Evolutionary conservation across 2,797 vertebrate species (phyloP), one percentile per base, ranked within the genome.

Genomic region (Syngnathus acus): DNA sequence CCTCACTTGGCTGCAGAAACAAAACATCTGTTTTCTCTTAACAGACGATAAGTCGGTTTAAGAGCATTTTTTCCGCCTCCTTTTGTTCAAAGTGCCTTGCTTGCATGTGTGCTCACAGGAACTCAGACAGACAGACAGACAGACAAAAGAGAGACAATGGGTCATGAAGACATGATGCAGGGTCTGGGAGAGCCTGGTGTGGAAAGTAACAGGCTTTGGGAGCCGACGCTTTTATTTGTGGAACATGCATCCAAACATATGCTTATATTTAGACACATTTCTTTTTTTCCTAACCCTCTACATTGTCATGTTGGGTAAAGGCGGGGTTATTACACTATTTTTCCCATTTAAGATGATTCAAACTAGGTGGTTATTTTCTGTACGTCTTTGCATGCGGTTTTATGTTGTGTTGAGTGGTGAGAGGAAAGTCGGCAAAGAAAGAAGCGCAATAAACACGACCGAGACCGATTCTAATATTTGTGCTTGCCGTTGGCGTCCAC

Each of bases 21-120:
- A 43, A n/a, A 19, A 23, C 86, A 89, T 90, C 84, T 90, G 87
- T 73, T 89, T 85, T 73, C 64, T 75, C 85, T 89, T 81, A 88
- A 67, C 59, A 23, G 67, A 81, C 78, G 77, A 80, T 81, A 70
- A 86, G 51, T 77, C 32, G 0, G 67, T 81, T 83, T 83, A 82
- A 74, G 72, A 78, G 82, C 68, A 76, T 83, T 85, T 77, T 79
- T 80, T 37, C 70, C 59, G 32, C 11, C 43, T 45, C 19, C 16
- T 21, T 23, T 62, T 68, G 64, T 17, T 74, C 78, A 78, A 84
- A 72, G 80, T 55, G 64, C 73, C 78, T 72, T 70, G 7, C 4
- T 47, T 45, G 51, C 64, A 69, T 51, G 37, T 65, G 68, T 63
- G 54, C 70, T 53, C 54, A 26, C 39, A 66, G 21, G 39, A 47